phyloP scores from a whole-genome alignment of 2,888 invertebrate genomes.

The Drosophila cracens region DNA sequence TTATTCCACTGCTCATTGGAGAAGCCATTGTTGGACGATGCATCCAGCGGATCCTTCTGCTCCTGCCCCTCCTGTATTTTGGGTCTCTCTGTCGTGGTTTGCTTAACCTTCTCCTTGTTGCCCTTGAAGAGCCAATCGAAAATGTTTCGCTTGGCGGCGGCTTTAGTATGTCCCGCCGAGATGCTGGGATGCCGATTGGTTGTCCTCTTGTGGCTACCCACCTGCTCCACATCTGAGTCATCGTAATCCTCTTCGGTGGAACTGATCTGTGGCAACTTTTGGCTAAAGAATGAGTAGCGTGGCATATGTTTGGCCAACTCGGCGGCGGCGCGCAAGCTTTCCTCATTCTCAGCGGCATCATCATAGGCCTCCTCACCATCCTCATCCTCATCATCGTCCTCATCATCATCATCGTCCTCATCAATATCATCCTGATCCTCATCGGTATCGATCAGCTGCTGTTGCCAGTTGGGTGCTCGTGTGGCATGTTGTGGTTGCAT shows the following conservation, averaged over 20 bases:
- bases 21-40: conserved; percentile 66
- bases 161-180: conserved; percentile 49
- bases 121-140: conserved; percentile 64
- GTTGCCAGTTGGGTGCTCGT: conserved; percentile 74
- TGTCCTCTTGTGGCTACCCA: background rate
- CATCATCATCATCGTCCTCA: conserved; percentile 56
- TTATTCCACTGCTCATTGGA: conserved; percentile 84
- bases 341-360: conserved; percentile 57
- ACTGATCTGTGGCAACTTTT: conserved; percentile 53
- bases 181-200: conserved; percentile 60
- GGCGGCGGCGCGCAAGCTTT: conserved; percentile 33
- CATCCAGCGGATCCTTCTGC: conserved; percentile 29
- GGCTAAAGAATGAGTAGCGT: conserved; percentile 67
- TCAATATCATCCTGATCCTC: conserved; percentile 55
- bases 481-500: conserved; percentile 60
- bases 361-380: conserved; percentile 40
- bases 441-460: conserved; percentile 49
- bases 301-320: conserved; percentile 69
- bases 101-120: conserved; percentile 38
- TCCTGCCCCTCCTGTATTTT: conserved; percentile 5
- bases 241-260: conserved; percentile 59
- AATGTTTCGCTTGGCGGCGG: conserved; percentile 64
- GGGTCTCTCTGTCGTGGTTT: conserved; percentile 29
- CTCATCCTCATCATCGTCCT: conserved; percentile 51
- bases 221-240: conserved; percentile 7